Base-by-base conservation (phyloP, 92 coral and sea anemone species). In the Diadumene lineata region DNA sequence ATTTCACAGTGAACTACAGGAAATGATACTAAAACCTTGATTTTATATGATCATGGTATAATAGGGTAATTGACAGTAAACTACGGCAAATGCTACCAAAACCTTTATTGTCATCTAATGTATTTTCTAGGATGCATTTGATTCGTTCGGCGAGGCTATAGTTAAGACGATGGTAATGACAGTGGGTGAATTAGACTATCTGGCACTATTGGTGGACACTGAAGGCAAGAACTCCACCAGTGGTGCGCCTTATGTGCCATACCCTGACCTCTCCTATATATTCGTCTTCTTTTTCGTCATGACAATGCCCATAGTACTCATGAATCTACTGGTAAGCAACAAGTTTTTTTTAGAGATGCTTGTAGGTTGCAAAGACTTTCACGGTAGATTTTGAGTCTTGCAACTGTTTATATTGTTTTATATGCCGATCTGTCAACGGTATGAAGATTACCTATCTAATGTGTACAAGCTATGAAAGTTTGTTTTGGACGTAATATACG, bases 221-320 rank as follows among this genome's bases (percentile, higher is more conserved):
- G 69, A 66, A 8, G 62, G 71, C 0, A 34, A 43, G 18, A 68
- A 18, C 13, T 78, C 68, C 60, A 68, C 76, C 11, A 38, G 86
- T 38, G 80, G 85, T 9, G 73, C 78, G 19, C 79, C 84, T 28
- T 89, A 89, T 34, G 76, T 92, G 23, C 97, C 97, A 26, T 92
- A 89, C 57, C 89, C 81, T 19, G 66, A 66, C 31, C 25, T 90
- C 21, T 85, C 92, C 23, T 67, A 76, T 69, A 11, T 79, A 30
- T 80, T 92, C 57, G 63, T 89, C 55, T 73, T 51, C 50, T 44
- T 92, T 87, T 92, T 92, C 48, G 67, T 86, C 25, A 50, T 89
- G 66, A 81, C 86, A 46, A 89, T 89, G 98, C 87, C 94, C 3
- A 92, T 92, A 18, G 83, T 92, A 16, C 84, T 89, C 19, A 90